Conservation (phyloP, 1,140 invertebrate species). For the Drosophila neocordata region DNA sequence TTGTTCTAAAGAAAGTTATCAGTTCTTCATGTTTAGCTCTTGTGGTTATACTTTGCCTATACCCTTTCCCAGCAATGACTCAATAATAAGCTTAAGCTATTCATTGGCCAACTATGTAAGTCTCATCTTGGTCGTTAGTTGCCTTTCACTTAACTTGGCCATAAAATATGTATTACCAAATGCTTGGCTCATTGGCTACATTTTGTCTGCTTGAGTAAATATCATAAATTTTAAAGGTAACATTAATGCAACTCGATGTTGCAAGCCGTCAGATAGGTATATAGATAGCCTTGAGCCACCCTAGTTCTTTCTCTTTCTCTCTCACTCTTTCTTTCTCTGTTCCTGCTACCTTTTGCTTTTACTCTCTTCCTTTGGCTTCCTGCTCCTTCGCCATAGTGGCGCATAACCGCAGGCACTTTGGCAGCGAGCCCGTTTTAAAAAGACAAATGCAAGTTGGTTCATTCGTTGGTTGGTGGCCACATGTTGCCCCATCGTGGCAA, state of each 20-base stretch:
- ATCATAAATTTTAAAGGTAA: slow-evolving; percentile 77
- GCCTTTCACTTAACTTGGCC: slow-evolving; percentile 9
- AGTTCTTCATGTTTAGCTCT: too few relatives aligned
- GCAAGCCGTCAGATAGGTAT: slow-evolving; percentile 3
- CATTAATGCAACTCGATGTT: slow-evolving; percentile 66
- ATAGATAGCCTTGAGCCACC: slow-evolving; percentile 29
- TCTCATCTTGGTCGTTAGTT: slow-evolving; percentile 13
- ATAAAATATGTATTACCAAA: slow-evolving; percentile 19
- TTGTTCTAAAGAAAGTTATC: too few relatives aligned
- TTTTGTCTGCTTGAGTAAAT: slow-evolving; percentile 66
- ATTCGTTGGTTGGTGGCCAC: slow-evolving; percentile 44
- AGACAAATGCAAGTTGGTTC: slow-evolving; percentile 26
- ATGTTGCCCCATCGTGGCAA: slow-evolving; percentile 59
- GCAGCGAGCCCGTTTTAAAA: slow-evolving; percentile 49
- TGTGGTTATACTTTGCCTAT: not conserved
- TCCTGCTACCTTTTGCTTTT: slow-evolving; percentile 9
- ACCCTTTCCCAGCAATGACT: slow-evolving; percentile 16
- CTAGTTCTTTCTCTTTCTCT: too few relatives aligned
- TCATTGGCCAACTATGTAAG: slow-evolving; percentile 1
- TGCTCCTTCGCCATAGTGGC: slow-evolving; percentile 30
- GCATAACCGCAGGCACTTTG: slow-evolving; percentile 79
- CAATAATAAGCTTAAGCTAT: slow-evolving; percentile 16
- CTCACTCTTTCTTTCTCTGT: slow-evolving; percentile 19
- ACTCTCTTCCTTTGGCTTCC: not conserved
- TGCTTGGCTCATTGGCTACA: slow-evolving; percentile 37